A percentile compares a stretch with the other conserved stretches of the same genome.
Evolutionary conservation across 2,797 vertebrate genomes (phyloP).

Genomic region (Clarias platycephalus): DNA sequence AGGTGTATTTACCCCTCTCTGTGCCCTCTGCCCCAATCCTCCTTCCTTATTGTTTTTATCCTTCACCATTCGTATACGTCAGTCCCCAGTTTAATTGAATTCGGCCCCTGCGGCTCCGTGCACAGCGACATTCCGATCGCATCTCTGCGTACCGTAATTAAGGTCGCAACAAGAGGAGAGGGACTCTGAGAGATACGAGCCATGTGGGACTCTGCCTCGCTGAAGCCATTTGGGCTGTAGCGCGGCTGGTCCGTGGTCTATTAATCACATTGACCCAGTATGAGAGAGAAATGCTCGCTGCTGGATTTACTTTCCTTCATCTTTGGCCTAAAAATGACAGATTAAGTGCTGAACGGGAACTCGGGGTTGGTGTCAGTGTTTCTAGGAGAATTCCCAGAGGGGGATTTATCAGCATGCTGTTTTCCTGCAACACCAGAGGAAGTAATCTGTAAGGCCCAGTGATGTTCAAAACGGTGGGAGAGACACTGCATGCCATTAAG

Average conservation of each 20-base stretch:
- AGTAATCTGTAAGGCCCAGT: conserved; percentile 6
- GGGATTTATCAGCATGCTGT: conserved; percentile 22
- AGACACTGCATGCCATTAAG: neutral
- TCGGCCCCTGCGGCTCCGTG: conserved; percentile 22
- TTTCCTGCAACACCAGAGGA: conserved; percentile 9
- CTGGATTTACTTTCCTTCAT: conserved; percentile 18
- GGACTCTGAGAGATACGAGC: conserved; percentile 10
- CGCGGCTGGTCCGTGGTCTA: neutral
- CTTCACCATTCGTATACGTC: conserved; percentile 3
- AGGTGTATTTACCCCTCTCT: conserved; percentile 22
- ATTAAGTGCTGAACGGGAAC: conserved; percentile 20
- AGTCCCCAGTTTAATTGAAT: conserved; percentile 48
- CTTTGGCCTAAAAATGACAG: conserved; percentile 31
- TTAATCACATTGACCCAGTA: conserved; percentile 48
- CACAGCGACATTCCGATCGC: neutral
- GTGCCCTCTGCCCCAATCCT: conserved; percentile 7
- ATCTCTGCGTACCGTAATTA: conserved; percentile 41
- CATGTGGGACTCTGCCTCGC: neutral
- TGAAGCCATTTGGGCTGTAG: neutral
- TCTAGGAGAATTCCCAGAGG: conserved; percentile 21
- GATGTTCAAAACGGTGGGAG: neutral
- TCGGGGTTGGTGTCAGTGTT: neutral
- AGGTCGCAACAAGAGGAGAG: conserved; percentile 16
- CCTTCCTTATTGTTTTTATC: conserved; percentile 16
- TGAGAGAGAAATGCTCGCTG: conserved; percentile 12